Percentiles rank a stretch among this genome's conserved stretches.
Evolutionary conservation across 2,797 vertebrate genomes (phyloP).

Genomic region (Rhyacichthys aspro): DNA sequence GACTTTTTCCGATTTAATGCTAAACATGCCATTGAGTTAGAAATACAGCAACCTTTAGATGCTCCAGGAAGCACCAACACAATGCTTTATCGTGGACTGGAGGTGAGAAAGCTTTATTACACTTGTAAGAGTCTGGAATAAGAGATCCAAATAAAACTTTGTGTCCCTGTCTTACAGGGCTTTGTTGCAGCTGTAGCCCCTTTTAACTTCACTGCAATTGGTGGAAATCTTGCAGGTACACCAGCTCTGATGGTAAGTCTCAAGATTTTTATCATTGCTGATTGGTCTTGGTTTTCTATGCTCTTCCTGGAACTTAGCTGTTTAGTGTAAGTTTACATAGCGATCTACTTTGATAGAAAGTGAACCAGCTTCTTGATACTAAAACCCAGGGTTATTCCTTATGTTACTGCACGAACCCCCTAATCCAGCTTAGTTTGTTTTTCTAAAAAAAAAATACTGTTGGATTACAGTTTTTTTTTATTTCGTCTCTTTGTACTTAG

Average conservation of each 20-base stretch:
- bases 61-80: conserved; percentile 87
- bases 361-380: no score
- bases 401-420: no score
- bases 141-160: not conserved
- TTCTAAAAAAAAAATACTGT: no score
- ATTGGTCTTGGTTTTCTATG: no score
- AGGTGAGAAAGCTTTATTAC: conserved; percentile 75
- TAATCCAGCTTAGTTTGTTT: no score
- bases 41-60: conserved; percentile 86
- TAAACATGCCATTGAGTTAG: conserved; percentile 88
- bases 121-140: not conserved
- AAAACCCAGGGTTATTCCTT: no score
- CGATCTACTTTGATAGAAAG: no score
- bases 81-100: conserved; percentile 90
- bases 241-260: conserved; percentile 91
- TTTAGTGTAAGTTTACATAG: no score
- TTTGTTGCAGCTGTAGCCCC: conserved; percentile 93
- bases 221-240: conserved; percentile 91
- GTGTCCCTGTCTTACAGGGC: conserved; percentile 75
- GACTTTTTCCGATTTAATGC: conserved; percentile 98
- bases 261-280: no score
- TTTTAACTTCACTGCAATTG: conserved; percentile 97
- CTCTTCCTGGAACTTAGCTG: no score
- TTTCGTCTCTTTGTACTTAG: no score
- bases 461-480: no score